phyloP scores from a whole-genome alignment of 2,888 invertebrate species.

The Steinernema scapterisci region DNA sequence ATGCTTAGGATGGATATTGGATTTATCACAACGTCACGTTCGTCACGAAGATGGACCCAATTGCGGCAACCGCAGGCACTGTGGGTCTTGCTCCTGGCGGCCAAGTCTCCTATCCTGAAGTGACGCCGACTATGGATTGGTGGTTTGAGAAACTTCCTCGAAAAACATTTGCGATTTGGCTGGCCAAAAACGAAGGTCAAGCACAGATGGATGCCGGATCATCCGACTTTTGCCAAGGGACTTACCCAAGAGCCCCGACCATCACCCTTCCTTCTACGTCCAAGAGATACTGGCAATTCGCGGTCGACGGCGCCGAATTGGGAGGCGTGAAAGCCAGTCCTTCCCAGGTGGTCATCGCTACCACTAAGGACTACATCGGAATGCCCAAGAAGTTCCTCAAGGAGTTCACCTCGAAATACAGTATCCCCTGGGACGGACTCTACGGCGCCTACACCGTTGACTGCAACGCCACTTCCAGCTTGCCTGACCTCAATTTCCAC shows the following conservation, averaged over 20 bases:
- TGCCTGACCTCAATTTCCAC: neutral
- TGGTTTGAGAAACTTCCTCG: too few species aligned
- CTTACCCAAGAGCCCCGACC: neutral
- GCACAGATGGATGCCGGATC: too few species aligned
- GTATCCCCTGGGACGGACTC: slow-evolving; percentile 1
- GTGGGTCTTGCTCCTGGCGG: too few species aligned
- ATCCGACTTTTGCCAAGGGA: neutral
- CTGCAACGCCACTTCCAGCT: neutral
- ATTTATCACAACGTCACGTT: too few species aligned
- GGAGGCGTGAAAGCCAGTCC: neutral
- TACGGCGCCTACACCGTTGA: slow-evolving; percentile 11
- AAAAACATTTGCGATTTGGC: too few species aligned
- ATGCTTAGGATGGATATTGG: too few species aligned
- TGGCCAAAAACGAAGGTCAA: too few species aligned
- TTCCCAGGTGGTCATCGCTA: neutral
- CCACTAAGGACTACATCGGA: slow-evolving; percentile 7
- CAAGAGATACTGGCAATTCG: slow-evolving; percentile 18
- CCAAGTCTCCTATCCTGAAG: too few species aligned
- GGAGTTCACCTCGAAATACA: neutral
- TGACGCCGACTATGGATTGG: too few species aligned
- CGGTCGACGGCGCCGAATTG: neutral
- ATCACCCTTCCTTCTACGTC: neutral
- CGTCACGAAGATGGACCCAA: too few species aligned
- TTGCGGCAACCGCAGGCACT: too few species aligned
- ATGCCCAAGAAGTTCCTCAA: slow-evolving; percentile 4